phyloP scores from a whole-genome alignment of 2,888 invertebrate genomes.

The Andrena haemorrhoa region DNA sequence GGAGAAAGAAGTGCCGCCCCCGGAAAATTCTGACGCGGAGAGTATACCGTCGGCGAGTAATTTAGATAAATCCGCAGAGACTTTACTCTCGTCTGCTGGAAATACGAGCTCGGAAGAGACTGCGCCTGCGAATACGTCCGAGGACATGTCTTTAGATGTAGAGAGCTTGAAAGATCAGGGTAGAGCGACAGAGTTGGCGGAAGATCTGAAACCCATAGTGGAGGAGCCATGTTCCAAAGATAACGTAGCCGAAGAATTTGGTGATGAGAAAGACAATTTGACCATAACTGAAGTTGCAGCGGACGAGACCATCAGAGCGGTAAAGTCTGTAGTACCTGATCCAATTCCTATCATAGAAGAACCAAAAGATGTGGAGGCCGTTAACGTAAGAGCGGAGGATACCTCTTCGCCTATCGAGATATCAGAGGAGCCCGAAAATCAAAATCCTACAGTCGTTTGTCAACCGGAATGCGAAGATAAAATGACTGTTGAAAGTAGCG shows the following conservation, averaged over 20 bases:
- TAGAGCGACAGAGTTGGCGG: conserved; percentile 37
- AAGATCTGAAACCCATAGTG: conserved; percentile 57
- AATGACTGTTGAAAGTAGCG: conserved; percentile 40
- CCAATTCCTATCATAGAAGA: conserved; percentile 80
- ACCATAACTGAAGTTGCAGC: conserved; percentile 79
- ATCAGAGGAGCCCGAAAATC: conserved; percentile 52
- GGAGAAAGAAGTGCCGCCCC: conserved; percentile 12
- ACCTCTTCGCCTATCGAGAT: conserved; percentile 71
- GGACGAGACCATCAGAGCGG: conserved; percentile 70
- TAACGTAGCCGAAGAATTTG: conserved; percentile 43
- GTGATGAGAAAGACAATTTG: conserved; percentile 41
- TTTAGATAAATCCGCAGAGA: conserved; percentile 25
- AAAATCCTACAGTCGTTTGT: conserved; percentile 18
- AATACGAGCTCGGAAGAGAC: conserved; percentile 28
- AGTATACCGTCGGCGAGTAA: conserved; percentile 9
- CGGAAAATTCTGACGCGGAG: conserved; percentile 28
- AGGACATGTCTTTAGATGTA: conserved; percentile 21
- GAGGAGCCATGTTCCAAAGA: conserved; percentile 63
- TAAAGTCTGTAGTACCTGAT: conserved; percentile 77
- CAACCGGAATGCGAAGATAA: conserved; percentile 35
- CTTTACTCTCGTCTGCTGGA: conserved; percentile 22
- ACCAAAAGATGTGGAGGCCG: conserved; percentile 71
- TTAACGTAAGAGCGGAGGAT: conserved; percentile 57
- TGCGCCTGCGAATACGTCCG: background rate
- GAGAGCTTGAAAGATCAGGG: conserved; percentile 32